These are phyloP conservation scores for Scartelaos histophorus DNA, from an alignment of 2,113 vertebrate genomes.

Conservation along the genomic window DNA sequence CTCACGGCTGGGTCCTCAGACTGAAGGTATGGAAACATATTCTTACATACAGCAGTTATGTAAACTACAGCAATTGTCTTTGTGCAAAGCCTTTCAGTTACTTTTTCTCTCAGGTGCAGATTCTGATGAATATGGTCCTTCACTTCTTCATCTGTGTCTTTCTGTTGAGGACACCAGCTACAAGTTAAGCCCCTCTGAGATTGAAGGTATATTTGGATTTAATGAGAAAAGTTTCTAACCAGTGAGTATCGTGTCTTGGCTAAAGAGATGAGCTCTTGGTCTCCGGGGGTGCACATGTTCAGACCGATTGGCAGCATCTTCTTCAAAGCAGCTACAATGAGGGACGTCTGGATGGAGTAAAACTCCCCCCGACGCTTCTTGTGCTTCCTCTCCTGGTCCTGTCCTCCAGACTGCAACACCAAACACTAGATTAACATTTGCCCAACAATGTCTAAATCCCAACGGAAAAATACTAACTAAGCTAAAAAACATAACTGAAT, in stretches of 20 bases:
- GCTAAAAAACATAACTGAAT: background rate
- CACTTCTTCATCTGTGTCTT: conserved; percentile 95
- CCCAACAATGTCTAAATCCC: background rate
- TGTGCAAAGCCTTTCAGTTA: conserved; percentile 37
- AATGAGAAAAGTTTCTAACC: conserved; percentile 74
- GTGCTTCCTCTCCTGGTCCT: conserved; percentile 96
- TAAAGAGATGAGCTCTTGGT: conserved; percentile 95
- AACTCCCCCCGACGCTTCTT: conserved; percentile 92
- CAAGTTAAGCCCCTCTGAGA: background rate
- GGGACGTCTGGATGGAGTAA: conserved; percentile 96
- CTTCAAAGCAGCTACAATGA: conserved; percentile 97
- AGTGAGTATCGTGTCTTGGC: conserved; percentile 89
- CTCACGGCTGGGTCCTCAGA: conserved; percentile 95
- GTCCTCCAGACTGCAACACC: conserved; percentile 89
- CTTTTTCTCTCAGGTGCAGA: conserved; percentile 93
- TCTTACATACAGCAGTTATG: background rate
- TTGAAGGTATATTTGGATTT: background rate
- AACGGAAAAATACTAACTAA: conserved; percentile 1
- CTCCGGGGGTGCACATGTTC: conserved; percentile 98
- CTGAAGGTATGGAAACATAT: conserved; percentile 60
- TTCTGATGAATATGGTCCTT: conserved; percentile 92
- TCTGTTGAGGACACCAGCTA: conserved; percentile 74
- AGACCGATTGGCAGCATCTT: conserved; percentile 98
- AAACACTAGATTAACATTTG: conserved; percentile 9
- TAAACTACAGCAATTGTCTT: background rate